Conservation (phyloP, 2,888 invertebrate genomes). For the Netelia inedita region DNA sequence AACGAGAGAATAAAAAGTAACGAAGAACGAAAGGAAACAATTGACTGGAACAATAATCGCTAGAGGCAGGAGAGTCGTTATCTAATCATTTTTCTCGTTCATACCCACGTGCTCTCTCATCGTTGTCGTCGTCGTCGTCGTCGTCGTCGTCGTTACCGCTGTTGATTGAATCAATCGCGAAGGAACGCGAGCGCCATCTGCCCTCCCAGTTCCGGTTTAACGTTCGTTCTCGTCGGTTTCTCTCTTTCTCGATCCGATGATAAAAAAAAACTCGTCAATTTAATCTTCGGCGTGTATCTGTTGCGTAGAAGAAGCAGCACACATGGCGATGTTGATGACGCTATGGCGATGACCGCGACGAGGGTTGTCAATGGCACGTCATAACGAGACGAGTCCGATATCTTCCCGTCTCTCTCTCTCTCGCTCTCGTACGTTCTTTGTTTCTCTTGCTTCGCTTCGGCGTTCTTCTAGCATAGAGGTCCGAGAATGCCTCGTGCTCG, state of each 20-base stretch:
- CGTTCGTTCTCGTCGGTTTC: conserved; percentile 24
- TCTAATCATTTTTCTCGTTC: conserved; percentile 44
- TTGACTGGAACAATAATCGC: conserved; percentile 39
- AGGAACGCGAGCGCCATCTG: conserved; percentile 58
- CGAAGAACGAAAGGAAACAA: conserved; percentile 18
- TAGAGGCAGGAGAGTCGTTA: conserved; percentile 47
- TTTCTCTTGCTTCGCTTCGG: conserved; percentile 57
- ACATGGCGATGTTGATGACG: not conserved
- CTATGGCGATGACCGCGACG: conserved; percentile 8
- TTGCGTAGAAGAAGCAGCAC: conserved; percentile 5
- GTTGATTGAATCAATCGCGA: conserved; percentile 60
- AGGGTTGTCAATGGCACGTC: conserved; percentile 73
- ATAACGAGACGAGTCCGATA: conserved; percentile 61
- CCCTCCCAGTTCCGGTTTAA: conserved; percentile 44
- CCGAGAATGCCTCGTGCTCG: not conserved
- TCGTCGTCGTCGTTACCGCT: not conserved
- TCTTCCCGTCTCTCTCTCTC: conserved; percentile 1
- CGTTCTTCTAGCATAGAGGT: conserved; percentile 8
- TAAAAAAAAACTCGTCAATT: conserved; percentile 51
- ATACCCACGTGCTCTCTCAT: conserved; percentile 37
- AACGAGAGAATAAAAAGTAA: conserved; percentile 16
- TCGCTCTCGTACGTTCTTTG: not conserved
- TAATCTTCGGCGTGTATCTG: conserved; percentile 66
- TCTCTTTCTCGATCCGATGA: conserved; percentile 26
- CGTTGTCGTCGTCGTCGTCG: not conserved